Percentiles rank a stretch among this genome's conserved stretches.
phyloP scores from a whole-genome alignment of 2,888 invertebrate genomes.

The Branchipolynoe longqiensis region DNA sequence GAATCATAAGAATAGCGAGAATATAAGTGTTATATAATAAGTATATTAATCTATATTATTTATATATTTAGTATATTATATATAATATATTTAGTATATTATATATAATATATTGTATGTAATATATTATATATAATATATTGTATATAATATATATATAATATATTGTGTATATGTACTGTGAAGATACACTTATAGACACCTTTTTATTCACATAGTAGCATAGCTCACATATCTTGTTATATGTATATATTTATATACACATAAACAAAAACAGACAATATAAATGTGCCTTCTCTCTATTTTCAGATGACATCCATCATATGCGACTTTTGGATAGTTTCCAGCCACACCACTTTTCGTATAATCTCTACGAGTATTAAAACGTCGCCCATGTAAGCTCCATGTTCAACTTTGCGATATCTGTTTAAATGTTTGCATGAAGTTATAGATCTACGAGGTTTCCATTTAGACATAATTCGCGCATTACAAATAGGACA shows the following conservation, averaged over 20 bases:
- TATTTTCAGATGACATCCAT: conserved; percentile 61
- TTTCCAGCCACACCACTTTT: conserved; percentile 63
- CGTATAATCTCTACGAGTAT: conserved; percentile 62
- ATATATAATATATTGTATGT: background rate
- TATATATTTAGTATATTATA: background rate
- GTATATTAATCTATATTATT: background rate
- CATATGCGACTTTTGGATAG: conserved; percentile 59
- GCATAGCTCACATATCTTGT: background rate
- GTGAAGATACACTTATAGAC: background rate
- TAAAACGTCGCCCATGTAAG: too few relatives aligned
- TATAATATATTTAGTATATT: background rate
- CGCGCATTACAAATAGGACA: too few relatives aligned
- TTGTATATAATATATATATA: background rate
- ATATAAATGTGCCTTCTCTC: background rate
- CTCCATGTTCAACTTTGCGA: too few relatives aligned
- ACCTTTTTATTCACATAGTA: background rate
- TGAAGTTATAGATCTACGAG: too few relatives aligned
- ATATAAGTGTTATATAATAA: too few relatives aligned
- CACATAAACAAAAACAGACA: background rate
- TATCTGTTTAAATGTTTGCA: too few relatives aligned
- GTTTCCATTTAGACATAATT: too few relatives aligned
- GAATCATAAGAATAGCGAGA: too few relatives aligned
- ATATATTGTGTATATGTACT: background rate
- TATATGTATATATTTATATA: background rate
- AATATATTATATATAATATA: background rate